Evolutionary conservation across 1,140 invertebrate genomes (phyloP).

Genomic region (Drosophila nasuta): DNA sequence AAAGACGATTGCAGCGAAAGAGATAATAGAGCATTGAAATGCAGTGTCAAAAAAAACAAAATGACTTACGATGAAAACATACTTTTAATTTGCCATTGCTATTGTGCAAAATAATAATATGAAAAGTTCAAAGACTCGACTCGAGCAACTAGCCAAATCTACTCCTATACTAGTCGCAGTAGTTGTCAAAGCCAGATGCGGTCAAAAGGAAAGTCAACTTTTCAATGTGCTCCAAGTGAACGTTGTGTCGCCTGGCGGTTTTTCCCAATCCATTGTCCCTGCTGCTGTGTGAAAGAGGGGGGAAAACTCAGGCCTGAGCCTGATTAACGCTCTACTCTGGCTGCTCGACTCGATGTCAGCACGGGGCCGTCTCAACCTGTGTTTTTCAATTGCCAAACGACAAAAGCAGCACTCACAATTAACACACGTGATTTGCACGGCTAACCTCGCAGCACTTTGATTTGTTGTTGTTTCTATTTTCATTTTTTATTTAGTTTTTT

Average conservation of each 20-base stretch:
- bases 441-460: slow-evolving; percentile 43
- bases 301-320: slow-evolving; percentile 37
- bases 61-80: slow-evolving; percentile 50
- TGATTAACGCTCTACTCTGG: slow-evolving; percentile 29
- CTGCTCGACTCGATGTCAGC: slow-evolving; percentile 21
- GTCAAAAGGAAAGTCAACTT: slow-evolving; percentile 80
- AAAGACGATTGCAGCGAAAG: background rate
- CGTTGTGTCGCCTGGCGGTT: slow-evolving; percentile 61
- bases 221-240: slow-evolving; percentile 43
- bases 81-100: slow-evolving; percentile 33
- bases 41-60: slow-evolving; percentile 46
- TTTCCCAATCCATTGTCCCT: slow-evolving; percentile 68
- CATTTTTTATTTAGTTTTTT: background rate
- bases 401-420: slow-evolving; percentile 50
- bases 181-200: slow-evolving; percentile 58
- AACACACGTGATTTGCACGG: slow-evolving; percentile 72
- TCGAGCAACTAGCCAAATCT: slow-evolving; percentile 61
- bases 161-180: slow-evolving; percentile 3
- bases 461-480: slow-evolving; percentile 7
- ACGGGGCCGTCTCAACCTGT: slow-evolving; percentile 9
- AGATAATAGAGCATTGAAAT: background rate
- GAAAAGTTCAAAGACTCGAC: slow-evolving; percentile 72
- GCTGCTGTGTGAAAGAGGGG: slow-evolving; percentile 7
- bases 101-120: slow-evolving; percentile 41
- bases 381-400: slow-evolving; percentile 35